Evolutionary conservation across 30 jellyfish, hydroid and myxozoan species (phyloP).

Genomic region (Hydractinia symbiolongicarpus): DNA sequence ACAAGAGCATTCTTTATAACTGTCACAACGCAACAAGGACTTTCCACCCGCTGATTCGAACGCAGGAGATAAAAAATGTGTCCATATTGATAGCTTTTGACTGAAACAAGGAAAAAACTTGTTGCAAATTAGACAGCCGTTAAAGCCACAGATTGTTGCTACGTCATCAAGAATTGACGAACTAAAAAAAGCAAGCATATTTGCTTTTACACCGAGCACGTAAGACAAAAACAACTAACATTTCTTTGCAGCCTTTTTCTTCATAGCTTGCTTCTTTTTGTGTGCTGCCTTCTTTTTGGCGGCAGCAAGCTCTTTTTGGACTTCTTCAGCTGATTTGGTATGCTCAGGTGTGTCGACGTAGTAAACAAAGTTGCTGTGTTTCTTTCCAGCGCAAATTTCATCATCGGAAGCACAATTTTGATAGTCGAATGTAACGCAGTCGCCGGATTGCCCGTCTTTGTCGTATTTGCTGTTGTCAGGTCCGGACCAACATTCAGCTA

Average conservation of each 20-base stretch:
- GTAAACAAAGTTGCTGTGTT: constrained; percentile 79
- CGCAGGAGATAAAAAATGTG: too few species aligned
- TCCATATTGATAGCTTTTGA: too few species aligned
- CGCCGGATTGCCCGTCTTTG: constrained; percentile 79
- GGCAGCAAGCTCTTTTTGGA: constrained; percentile 71
- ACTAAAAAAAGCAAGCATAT: too few species aligned
- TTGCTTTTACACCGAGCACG: too few species aligned
- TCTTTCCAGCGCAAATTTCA: constrained; percentile 89
- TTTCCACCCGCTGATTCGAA: too few species aligned
- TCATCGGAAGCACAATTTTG: constrained; percentile 51
- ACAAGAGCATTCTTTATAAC: too few species aligned
- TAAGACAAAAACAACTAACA: too few species aligned
- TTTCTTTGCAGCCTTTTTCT: constrained; percentile 32
- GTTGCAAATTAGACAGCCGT: too few species aligned
- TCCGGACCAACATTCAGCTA: constrained; percentile 99
- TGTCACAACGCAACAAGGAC: too few species aligned
- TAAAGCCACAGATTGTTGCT: too few species aligned
- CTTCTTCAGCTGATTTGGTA: constrained; percentile 78
- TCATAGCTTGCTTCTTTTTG: constrained; percentile 51
- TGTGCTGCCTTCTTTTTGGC: constrained; percentile 65
- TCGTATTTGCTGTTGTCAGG: constrained; percentile 93
- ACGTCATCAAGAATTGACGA: too few species aligned
- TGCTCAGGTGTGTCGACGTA: constrained; percentile 91
- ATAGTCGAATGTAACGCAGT: constrained; percentile 83
- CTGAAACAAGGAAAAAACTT: too few species aligned